Evolutionary conservation across 2,797 vertebrate species (phyloP), one percentile per base, ranked within the genome.

Genomic region (Myiotriccus ornatus): DNA sequence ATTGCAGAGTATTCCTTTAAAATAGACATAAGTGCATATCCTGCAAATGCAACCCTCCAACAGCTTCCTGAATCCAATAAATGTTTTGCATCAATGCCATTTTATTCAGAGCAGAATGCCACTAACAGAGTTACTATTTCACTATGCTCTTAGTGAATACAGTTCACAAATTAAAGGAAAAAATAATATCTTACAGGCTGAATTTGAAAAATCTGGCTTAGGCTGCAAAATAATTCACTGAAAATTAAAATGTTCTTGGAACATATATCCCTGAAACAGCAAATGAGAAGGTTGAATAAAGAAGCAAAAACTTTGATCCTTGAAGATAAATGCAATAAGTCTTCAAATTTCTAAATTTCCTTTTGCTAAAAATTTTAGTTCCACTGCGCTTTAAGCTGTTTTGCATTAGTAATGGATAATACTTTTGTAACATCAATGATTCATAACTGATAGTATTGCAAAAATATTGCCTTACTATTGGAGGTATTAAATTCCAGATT

Each of bases 321-420:
- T 41, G 28, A 94, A 63, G 13, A 39, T 13, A 87, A 92, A 50
- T 35, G 10, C 7, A 53, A 18, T 1, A 71, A 82, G 46, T 18
- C 50, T 44, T 46, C 50, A n/a, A 32, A 81, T 69, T 57, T 78
- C 57, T 68, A 52, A 86, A 55, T 57, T 46, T 34, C 27, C 39
- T 81, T 50, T 56, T 71, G 4, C 70, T 77, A 24, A 39, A 52
- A 82, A 32, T 69, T 81, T 82, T 59, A 74, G 23, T 74, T 94
- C n/a, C n/a, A 71, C 35, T 93, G 41, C 39, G 49, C 39, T 96
- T 89, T 89, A 80, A 95, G 41, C 16, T 49, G 59, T 69, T 93
- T 74, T 76, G 13, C 67, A 73, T 84, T 87, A 92, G 28, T 70
- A 87, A 69, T 20, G 75, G 57, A 74, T 82, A 46, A 69, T 30